Conservation (phyloP, 2,888 invertebrate species). For the Megalurothrips usitatus region DNA sequence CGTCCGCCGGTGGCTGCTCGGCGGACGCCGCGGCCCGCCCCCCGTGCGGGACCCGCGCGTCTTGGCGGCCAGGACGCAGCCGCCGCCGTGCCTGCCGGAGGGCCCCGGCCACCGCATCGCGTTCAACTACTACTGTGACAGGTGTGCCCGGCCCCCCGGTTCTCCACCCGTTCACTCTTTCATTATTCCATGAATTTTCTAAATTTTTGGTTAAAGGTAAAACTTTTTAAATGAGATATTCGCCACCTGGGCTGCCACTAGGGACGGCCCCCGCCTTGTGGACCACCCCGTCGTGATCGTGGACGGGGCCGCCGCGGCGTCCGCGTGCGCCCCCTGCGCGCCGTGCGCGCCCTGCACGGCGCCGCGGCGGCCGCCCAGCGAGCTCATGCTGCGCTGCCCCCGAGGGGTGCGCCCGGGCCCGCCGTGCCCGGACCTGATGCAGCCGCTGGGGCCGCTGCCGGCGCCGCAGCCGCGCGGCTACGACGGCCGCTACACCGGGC, state of each 20-base stretch:
- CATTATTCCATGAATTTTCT: too few relatives aligned
- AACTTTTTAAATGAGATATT: too few relatives aligned
- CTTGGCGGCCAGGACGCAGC: not conserved
- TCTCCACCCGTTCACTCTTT: too few relatives aligned
- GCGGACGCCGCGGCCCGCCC: not conserved
- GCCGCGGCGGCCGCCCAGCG: not conserved
- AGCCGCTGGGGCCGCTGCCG: not conserved
- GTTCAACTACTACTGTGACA: conserved; percentile 12
- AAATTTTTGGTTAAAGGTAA: too few relatives aligned
- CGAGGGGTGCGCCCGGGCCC: not conserved
- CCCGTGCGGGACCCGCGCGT: not conserved
- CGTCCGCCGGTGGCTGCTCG: not conserved
- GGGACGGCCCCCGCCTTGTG: conserved; percentile 4
- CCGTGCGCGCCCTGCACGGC: not conserved
- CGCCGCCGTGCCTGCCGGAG: not conserved
- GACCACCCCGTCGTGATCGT: not conserved
- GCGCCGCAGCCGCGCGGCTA: not conserved
- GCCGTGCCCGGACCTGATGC: not conserved
- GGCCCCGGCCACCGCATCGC: conserved; percentile 3
- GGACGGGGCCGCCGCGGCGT: not conserved
- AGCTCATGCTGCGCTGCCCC: not conserved
- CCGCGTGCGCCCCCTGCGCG: not conserved
- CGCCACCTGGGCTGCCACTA: not conserved
- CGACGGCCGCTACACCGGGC: not conserved
- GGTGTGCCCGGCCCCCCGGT: too few relatives aligned